Conservation (phyloP, 2,888 invertebrate genomes). For the Phortica okadai region DNA sequence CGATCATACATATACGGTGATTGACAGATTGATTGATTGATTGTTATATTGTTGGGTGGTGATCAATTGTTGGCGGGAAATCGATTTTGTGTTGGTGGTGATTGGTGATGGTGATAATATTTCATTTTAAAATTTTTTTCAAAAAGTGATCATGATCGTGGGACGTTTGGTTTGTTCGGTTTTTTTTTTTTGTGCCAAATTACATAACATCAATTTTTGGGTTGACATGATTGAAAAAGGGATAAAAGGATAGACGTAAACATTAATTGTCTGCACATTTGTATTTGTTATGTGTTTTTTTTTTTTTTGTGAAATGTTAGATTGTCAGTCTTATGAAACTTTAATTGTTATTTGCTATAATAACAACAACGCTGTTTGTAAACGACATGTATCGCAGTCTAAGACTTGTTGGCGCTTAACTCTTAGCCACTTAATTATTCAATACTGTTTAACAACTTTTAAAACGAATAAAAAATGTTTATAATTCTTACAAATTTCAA, state of each 20-base stretch:
- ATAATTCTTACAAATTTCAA: too few relatives aligned
- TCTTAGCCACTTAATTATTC: too few relatives aligned
- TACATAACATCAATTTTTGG: slow-evolving; percentile 13
- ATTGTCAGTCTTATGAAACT: too few relatives aligned
- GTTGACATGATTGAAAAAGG: neutral
- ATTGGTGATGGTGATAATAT: slow-evolving; percentile 31
- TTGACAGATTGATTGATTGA: slow-evolving; percentile 46
- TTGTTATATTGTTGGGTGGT: slow-evolving; percentile 40
- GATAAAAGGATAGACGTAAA: slow-evolving; percentile 9
- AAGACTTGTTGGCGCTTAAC: too few relatives aligned
- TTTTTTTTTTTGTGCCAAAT: slow-evolving; percentile 14
- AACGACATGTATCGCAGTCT: too few relatives aligned
- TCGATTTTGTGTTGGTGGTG: slow-evolving; percentile 24
- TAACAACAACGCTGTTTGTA: too few relatives aligned
- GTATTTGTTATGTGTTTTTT: too few relatives aligned
- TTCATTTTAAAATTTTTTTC: slow-evolving; percentile 33
- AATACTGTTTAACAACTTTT: too few relatives aligned
- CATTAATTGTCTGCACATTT: neutral
- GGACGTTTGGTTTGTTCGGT: neutral
- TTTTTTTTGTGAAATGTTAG: too few relatives aligned
- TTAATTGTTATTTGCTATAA: too few relatives aligned
- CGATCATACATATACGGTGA: slow-evolving; percentile 44
- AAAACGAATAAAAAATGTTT: too few relatives aligned
- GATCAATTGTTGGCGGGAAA: slow-evolving; percentile 45
- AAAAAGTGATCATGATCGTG: slow-evolving; percentile 26